Evolutionary conservation across 2,797 vertebrate species (phyloP).

Genomic region (Pteronotus mesoamericanus): DNA sequence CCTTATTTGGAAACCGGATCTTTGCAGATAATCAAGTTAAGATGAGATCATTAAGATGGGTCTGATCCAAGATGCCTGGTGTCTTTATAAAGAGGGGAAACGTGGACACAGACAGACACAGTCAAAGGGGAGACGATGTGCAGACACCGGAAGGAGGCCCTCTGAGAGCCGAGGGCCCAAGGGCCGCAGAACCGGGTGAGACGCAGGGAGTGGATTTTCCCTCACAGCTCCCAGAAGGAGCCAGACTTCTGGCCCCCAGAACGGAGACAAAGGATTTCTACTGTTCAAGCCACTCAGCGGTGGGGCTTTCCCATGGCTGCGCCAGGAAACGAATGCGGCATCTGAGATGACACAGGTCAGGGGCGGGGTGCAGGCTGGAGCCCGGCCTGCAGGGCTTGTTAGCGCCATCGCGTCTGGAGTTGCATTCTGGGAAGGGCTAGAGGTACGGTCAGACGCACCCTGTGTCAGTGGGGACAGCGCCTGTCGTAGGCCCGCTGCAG

Average conservation of each 20-base stretch:
- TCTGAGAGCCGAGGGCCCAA: neutral
- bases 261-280: neutral
- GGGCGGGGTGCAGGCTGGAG: neutral
- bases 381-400: accelerated
- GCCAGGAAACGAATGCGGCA: neutral
- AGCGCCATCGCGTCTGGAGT: neutral
- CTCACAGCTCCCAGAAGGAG: neutral
- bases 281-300: neutral
- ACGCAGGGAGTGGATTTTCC: neutral
- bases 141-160: neutral
- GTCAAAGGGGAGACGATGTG: neutral
- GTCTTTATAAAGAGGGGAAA: neutral
- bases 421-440: neutral
- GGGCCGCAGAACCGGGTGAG: neutral
- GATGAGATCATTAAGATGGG: neutral
- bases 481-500: neutral
- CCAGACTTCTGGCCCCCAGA: neutral
- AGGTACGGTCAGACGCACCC: neutral
- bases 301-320: accelerated
- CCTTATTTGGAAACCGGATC: neutral
- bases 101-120: neutral
- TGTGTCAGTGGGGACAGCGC: too few relatives aligned
- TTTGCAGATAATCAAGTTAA: neutral
- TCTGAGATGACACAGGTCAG: accelerated
- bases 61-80: neutral